Evolutionary conservation across 2,113 vertebrate species (phyloP).

Genomic region (Urocitellus parryii): DNA sequence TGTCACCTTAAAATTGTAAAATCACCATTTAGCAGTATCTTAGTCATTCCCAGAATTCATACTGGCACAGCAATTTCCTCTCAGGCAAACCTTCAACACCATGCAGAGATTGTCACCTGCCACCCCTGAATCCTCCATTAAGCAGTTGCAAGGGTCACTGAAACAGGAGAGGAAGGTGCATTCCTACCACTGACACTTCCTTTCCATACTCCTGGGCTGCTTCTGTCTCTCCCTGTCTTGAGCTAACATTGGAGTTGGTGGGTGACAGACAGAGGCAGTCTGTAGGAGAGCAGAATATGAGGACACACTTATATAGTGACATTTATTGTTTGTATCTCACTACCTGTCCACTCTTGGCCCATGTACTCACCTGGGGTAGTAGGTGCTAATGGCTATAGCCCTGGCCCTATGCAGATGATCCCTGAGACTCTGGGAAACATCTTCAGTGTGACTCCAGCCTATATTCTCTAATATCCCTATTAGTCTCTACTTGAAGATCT

Average conservation of each 20-base stretch:
- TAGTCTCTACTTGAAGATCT: neutral
- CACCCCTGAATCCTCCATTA: neutral
- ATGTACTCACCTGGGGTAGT: neutral
- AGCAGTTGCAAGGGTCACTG: neutral
- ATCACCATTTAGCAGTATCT: neutral
- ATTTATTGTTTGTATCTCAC: neutral
- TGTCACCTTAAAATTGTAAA: neutral
- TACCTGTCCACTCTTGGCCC: neutral
- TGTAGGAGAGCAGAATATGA: neutral
- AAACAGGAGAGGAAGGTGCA: neutral
- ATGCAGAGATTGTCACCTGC: neutral
- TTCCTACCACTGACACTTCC: neutral
- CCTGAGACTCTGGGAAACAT: neutral
- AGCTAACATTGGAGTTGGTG: neutral
- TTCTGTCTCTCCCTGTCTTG: neutral
- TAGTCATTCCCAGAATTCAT: neutral
- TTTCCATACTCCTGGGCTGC: neutral
- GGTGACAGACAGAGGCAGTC: no score
- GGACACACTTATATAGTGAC: neutral
- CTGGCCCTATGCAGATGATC: no score
- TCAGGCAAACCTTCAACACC: neutral
- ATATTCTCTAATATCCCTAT: neutral
- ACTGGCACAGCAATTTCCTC: neutral
- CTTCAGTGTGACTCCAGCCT: neutral
- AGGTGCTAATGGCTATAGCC: neutral